Base-by-base conservation (phyloP, 30 jellyfish, hydroid and myxozoan species). In the Phacellophora camtschatica region DNA sequence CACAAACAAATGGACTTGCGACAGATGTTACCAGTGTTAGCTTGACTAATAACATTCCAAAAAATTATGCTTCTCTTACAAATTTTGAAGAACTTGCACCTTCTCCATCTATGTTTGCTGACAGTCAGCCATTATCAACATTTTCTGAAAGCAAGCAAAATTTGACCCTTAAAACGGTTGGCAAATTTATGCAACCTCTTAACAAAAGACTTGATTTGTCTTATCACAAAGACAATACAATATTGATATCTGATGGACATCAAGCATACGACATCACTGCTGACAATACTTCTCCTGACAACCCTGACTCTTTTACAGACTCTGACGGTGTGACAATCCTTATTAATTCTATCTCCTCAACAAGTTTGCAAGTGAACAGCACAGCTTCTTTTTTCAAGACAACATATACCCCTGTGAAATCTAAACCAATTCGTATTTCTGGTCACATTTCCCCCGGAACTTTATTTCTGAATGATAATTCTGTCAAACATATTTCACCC, bases 381-480 rank as follows among this genome's bases (percentile, higher is more conserved):
- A 28, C 29, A 46, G 61, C 61, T 46, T 10, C 55, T 42, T 10
- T 42, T 42, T 16, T 16, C 55, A 10, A 42, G 16, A 42, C 10
- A 8, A 57, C 71, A 5, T 22, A 57, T 57, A 28, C 34, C 45
- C 37, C 37, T 15, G 36, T 55, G 70, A 55, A 13, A 22, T 22
- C 71, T n/a, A 57, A 15, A 13, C 81, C 81, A 29, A 24, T 16
- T 2, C 41, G 20, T 2, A 30, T 42, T 25, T 54, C 67, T 45
- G 84, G 81, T 15, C 91, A 80, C 59, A 37, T 80, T 12, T 62
- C 84, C 1, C 84, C 91, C 6, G 91, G 80, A 18, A 80, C 55
- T 24, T 0, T 46, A 7, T 31, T 69, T 5, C 27, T 19, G 6
- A 71, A 48, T 32, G 77, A 65, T 18, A n/a, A 32, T 1, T 16